Evolutionary conservation across 1,140 invertebrate genomes (phyloP), one percentile per base, ranked within the genome.

Genomic region (Cotesia vestalis): DNA sequence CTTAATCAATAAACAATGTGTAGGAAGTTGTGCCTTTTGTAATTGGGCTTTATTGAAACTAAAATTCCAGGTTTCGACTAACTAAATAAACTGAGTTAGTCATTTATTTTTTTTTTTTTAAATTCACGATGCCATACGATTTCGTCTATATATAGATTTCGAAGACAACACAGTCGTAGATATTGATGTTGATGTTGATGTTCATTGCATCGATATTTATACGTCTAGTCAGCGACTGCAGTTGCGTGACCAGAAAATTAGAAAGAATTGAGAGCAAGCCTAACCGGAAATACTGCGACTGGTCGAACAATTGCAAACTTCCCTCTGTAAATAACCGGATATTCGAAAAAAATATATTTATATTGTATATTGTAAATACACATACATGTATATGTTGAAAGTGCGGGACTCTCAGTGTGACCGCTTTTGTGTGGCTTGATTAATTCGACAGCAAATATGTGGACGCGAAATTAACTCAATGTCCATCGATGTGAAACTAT

Each of bases 301-400:
- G 80, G 73, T 75, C 79, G 78, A 85, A 84, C 79, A 83, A 85
- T 85, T 79, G 83, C 77, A 79, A 83, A 82, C 78, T 81, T 82
- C 78, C 78, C 78, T 82, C 77, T 71, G 79, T 79, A 81, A 84
- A 80, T 81, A 85, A 82, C 77, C 81, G 83, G 80, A 85, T 84
- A 77, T 76, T 73, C 69, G 71, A 80, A 76, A 80, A 75, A 82
- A 80, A 80, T 82, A 46, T 46, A 46, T 46, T 46, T 46, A 46
- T 46, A 46, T 46, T 9, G 40, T 46, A 46, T 46, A 46, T 46
- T 46, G 5, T 46, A 9, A 9, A 8, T 46, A 46, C 40, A 46
- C 40, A 46, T 6, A 46, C 40, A 46, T 46, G 4, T 6, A 46
- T 6, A 11, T 46, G 1, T 71, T 55, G 27, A 57, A 36, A 36